Percentiles rank a stretch among this genome's conserved stretches.
Evolutionary conservation across 2,797 vertebrate genomes (phyloP).

Genomic region (Syngnathus rostellatus): DNA sequence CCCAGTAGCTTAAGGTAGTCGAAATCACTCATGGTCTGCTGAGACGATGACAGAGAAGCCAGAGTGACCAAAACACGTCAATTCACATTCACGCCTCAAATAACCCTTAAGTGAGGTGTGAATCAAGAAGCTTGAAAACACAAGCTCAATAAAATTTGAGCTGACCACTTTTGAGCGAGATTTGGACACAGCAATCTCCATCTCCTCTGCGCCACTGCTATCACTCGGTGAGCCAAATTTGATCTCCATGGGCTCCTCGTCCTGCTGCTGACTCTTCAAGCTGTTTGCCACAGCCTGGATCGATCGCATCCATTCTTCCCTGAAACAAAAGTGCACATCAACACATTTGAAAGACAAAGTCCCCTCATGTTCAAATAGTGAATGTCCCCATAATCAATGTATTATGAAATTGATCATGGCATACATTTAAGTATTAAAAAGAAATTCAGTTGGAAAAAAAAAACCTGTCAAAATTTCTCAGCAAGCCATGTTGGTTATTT

Average conservation of each 20-base stretch:
- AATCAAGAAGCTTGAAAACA: constrained; percentile 24
- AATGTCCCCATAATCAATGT: not conserved
- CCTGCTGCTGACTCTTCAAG: constrained; percentile 79
- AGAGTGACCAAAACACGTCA: constrained; percentile 8
- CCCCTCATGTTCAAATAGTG: not conserved
- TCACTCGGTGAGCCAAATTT: constrained; percentile 81
- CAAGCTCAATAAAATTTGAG: constrained; percentile 28
- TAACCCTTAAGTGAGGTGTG: constrained; percentile 7
- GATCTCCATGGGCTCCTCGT: constrained; percentile 79
- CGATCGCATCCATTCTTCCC: constrained; percentile 89
- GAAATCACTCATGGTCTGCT: constrained; percentile 91
- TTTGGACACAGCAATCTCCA: constrained; percentile 82
- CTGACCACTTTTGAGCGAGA: constrained; percentile 85
- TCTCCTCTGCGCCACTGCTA: constrained; percentile 74
- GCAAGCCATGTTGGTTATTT: not conserved
- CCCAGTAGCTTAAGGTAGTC: constrained; percentile 95
- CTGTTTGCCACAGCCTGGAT: constrained; percentile 91
- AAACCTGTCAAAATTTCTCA: not conserved
- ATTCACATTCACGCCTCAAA: constrained; percentile 13
- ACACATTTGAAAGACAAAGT: not conserved
- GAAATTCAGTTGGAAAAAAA: not conserved
- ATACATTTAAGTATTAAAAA: no score
- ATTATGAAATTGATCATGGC: not conserved
- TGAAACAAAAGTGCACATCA: constrained; percentile 35
- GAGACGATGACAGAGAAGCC: constrained; percentile 6